phyloP scores from a whole-genome alignment of 2,113 vertebrate species.

The Ageneiosus marmoratus region DNA sequence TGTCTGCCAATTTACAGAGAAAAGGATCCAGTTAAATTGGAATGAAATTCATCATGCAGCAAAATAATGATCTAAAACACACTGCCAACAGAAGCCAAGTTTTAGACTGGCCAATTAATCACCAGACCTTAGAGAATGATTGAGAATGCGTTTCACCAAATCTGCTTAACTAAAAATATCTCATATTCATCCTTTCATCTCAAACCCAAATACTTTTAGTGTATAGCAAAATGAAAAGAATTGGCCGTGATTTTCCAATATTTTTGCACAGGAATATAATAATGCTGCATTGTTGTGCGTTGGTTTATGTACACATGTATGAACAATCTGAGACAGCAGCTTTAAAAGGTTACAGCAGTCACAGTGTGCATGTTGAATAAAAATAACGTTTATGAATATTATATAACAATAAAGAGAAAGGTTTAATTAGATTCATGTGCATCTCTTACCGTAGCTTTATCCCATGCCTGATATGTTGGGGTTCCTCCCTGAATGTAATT shows the following conservation, averaged over 20 bases:
- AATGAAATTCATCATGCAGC: too few species aligned
- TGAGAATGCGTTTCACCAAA: too few species aligned
- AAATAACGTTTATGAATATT: background rate
- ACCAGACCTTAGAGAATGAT: too few species aligned
- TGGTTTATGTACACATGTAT: background rate
- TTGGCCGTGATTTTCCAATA: background rate
- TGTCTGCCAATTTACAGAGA: too few species aligned
- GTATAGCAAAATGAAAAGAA: background rate
- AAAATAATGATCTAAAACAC: too few species aligned
- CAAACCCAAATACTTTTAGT: background rate
- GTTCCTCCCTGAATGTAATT: slow-evolving; percentile 85
- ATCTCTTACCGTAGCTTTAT: slow-evolving; percentile 79
- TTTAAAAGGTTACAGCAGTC: background rate
- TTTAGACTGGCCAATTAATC: too few species aligned
- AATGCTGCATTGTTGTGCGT: background rate
- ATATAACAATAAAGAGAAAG: background rate
- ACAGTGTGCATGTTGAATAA: background rate
- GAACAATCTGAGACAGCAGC: background rate
- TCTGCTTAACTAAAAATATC: too few species aligned
- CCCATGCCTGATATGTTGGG: slow-evolving; percentile 87
- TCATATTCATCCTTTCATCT: background rate
- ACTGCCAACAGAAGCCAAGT: too few species aligned
- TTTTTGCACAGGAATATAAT: background rate
- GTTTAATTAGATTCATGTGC: background rate
- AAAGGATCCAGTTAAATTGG: too few species aligned